phyloP scores from a whole-genome alignment of 2,113 vertebrate genomes.

The Picathartes gymnocephalus region DNA sequence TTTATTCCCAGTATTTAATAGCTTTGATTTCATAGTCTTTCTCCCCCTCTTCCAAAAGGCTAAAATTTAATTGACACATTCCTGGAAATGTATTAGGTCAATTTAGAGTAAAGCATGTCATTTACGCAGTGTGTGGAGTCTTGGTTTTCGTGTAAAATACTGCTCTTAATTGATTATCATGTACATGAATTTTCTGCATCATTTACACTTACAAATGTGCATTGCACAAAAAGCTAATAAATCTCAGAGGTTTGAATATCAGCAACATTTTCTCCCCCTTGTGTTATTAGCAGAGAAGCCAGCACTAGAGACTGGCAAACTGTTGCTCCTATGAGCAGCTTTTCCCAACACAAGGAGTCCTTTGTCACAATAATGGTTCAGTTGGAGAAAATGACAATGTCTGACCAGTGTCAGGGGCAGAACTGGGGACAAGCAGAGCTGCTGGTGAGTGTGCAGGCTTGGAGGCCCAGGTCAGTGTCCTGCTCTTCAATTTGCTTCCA shows the following conservation, averaged over 20 bases:
- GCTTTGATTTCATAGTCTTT: slow-evolving; percentile 20
- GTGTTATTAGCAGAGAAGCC: slow-evolving; percentile 31
- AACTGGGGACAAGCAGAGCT: neutral
- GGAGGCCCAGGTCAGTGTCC: neutral
- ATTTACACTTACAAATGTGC: slow-evolving; percentile 53
- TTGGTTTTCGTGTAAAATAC: slow-evolving; percentile 35
- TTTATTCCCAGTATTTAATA: slow-evolving; percentile 58
- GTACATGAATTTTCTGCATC: slow-evolving; percentile 55
- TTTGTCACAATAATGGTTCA: neutral
- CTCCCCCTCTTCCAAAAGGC: slow-evolving; percentile 37
- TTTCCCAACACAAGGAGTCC: neutral
- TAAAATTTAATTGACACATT: slow-evolving; percentile 68
- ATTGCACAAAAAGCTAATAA: slow-evolving; percentile 52
- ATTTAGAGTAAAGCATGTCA: slow-evolving; percentile 54
- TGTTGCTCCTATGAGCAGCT: slow-evolving; percentile 13
- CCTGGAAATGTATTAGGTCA: slow-evolving; percentile 66
- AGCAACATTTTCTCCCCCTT: slow-evolving; percentile 26
- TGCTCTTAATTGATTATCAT: slow-evolving; percentile 57
- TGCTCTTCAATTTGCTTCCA: neutral
- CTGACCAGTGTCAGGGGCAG: neutral
- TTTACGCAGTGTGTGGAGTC: slow-evolving; percentile 19
- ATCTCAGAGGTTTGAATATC: slow-evolving; percentile 39
- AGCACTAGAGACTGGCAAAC: neutral
- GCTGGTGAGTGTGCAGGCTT: neutral
- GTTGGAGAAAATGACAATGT: neutral